phyloP scores from a whole-genome alignment of 2,888 invertebrate genomes.

The Incurvaria masculella region DNA sequence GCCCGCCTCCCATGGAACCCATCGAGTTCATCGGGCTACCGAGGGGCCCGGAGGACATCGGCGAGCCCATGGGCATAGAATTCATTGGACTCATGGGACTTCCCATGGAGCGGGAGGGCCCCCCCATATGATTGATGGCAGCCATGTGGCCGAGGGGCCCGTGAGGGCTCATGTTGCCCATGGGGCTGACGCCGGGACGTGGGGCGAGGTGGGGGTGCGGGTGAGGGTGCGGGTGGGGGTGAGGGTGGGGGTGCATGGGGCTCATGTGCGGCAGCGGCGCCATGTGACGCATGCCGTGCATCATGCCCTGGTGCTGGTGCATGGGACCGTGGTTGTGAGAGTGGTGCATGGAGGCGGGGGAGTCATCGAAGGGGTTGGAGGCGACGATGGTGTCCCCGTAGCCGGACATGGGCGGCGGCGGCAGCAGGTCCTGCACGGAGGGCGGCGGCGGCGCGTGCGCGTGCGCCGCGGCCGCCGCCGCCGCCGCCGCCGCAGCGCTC shows the following conservation, averaged over 20 bases:
- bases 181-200: constrained; percentile 62
- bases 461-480: constrained; percentile 70
- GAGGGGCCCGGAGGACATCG: constrained; percentile 67
- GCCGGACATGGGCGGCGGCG: constrained; percentile 81
- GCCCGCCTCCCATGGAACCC: constrained; percentile 58
- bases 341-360: constrained; percentile 63
- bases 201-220: constrained; percentile 59
- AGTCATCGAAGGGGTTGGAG: constrained; percentile 93
- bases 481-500: constrained; percentile 64
- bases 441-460: constrained; percentile 64
- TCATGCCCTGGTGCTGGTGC: constrained; percentile 68
- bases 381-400: constrained; percentile 94
- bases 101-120: constrained; percentile 60
- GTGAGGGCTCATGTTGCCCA: constrained; percentile 66
- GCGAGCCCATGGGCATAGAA: constrained; percentile 67
- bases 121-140: constrained; percentile 68
- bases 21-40: constrained; percentile 69
- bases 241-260: constrained; percentile 62
- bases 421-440: constrained; percentile 73
- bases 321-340: constrained; percentile 63
- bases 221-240: constrained; percentile 52
- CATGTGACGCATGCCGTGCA: constrained; percentile 65
- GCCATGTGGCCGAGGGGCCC: constrained; percentile 65
- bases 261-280: constrained; percentile 61
- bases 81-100: constrained; percentile 76